A percentile compares a stretch with the other conserved stretches of the same genome.
Conservation (phyloP, 92 coral and sea anemone genomes). For the Porites rus region DNA sequence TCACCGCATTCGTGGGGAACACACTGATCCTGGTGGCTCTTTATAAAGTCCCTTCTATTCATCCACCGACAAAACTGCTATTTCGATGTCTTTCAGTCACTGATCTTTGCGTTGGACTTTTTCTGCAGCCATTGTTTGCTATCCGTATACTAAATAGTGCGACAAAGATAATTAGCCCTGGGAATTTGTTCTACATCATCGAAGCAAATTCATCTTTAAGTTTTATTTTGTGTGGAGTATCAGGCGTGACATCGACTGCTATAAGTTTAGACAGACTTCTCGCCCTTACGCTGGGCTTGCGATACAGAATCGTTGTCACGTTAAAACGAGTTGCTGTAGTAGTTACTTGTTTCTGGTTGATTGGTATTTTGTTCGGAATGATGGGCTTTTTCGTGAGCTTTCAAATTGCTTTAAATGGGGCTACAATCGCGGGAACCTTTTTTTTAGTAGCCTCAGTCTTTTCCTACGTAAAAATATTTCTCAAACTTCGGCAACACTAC, state of each 20-base stretch:
- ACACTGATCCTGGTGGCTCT: slow-evolving; percentile 5
- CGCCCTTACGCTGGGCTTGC: neutral
- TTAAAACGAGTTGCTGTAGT: neutral
- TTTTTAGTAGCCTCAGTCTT: neutral
- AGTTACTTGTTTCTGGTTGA: neutral
- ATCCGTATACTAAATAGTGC: neutral
- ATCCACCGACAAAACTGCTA: slow-evolving; percentile 7
- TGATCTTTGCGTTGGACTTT: neutral
- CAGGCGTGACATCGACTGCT: slow-evolving; percentile 2
- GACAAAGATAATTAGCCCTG: neutral
- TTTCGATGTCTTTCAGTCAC: neutral
- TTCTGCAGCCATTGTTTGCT: neutral
- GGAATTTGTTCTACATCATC: neutral
- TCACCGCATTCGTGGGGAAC: slow-evolving; percentile 1
- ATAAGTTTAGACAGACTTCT: slow-evolving; percentile 29
- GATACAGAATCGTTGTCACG: slow-evolving; percentile 15
- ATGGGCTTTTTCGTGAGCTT: neutral
- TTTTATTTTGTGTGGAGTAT: neutral
- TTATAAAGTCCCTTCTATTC: neutral
- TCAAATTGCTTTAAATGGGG: neutral
- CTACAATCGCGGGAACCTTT: neutral
- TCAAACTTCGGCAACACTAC: neutral
- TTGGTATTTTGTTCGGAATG: neutral
- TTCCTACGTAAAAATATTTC: neutral
- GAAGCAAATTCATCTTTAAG: neutral